Percentiles rank a stretch among this genome's conserved stretches.
Evolutionary conservation across 2,113 vertebrate genomes (phyloP).

Genomic region (Marmota flaviventris): DNA sequence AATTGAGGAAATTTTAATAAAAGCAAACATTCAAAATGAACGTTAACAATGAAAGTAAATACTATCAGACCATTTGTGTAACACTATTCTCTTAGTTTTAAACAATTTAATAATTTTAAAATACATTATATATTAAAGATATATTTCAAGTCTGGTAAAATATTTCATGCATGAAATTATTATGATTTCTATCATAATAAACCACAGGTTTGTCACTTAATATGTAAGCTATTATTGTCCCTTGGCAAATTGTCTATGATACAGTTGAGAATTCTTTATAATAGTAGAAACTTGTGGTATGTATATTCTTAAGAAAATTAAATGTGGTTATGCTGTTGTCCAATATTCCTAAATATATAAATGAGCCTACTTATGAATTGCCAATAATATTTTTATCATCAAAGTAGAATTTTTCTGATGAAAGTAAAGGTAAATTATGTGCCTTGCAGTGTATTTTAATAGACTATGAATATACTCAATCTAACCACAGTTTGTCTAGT

Average conservation of each 20-base stretch:
- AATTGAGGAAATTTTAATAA: conserved; percentile 37
- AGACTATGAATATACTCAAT: background rate
- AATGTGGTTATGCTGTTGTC: background rate
- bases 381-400: background rate
- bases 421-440: conserved; percentile 24
- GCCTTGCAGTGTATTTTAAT: conserved; percentile 30
- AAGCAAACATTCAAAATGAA: conserved; percentile 8
- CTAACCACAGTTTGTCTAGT: conserved; percentile 53
- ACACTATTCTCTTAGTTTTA: conserved; percentile 45
- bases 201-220: no score
- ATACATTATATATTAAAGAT: background rate
- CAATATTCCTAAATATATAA: conserved; percentile 15
- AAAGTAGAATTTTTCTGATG: conserved; percentile 49
- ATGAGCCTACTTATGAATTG: background rate
- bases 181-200: no score
- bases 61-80: background rate
- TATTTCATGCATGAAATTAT: conserved; percentile 8
- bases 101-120: background rate
- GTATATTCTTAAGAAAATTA: conserved; percentile 8
- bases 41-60: background rate
- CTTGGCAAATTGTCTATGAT: background rate
- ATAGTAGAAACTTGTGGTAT: background rate
- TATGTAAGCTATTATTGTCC: no score
- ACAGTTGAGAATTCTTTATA: background rate
- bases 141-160: conserved; percentile 10